Percentiles rank a stretch among this genome's conserved stretches.
phyloP scores from a whole-genome alignment of 2,113 vertebrate genomes.

The Muntiacus reevesi region DNA sequence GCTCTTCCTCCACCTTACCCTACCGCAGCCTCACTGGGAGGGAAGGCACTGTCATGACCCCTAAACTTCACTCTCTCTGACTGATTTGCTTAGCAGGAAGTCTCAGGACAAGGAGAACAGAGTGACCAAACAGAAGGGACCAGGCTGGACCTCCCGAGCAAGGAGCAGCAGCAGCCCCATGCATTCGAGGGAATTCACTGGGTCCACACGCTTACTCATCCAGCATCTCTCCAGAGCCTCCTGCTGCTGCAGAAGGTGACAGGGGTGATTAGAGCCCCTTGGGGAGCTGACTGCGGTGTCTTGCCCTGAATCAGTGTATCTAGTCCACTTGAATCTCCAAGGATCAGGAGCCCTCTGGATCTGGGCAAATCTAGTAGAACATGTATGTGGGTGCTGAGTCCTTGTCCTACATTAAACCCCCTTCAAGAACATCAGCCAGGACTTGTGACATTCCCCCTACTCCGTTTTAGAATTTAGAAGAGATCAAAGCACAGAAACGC shows the following conservation, averaged over 20 bases:
- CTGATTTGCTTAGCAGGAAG: neutral
- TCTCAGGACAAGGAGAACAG: neutral
- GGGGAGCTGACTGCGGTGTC: neutral
- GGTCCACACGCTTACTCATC: neutral
- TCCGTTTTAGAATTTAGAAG: neutral
- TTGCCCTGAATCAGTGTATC: neutral
- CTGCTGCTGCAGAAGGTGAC: neutral
- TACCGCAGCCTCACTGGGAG: neutral
- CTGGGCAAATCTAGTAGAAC: neutral
- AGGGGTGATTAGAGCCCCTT: neutral
- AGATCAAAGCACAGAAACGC: neutral
- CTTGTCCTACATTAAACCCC: neutral
- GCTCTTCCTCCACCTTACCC: neutral
- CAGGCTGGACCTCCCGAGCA: neutral
- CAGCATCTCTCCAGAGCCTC: neutral
- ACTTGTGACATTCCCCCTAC: neutral
- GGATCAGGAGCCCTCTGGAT: neutral
- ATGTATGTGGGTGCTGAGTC: neutral
- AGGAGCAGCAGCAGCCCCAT: neutral
- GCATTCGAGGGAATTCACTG: neutral
- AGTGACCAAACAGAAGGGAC: neutral
- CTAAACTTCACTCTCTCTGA: neutral
- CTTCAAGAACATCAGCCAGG: neutral
- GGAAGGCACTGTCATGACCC: neutral
- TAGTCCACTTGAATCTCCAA: neutral